Conservation (phyloP, 2,113 vertebrate genomes). For the Phylloscopus trochiloides region DNA sequence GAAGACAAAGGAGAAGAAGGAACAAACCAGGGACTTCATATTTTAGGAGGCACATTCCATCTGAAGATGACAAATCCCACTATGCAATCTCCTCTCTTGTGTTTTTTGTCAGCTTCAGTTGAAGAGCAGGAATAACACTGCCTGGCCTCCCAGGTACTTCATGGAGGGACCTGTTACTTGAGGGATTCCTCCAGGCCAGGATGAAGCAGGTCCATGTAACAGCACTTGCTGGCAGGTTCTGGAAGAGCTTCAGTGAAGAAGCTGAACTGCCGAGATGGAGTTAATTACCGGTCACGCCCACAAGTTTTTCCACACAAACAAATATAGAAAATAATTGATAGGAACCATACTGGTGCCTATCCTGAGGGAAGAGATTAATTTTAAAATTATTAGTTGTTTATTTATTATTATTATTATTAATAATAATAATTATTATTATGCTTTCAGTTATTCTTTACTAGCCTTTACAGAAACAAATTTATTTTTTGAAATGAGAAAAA, state of each 20-base stretch:
- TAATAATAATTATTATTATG: too few relatives aligned
- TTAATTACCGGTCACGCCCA: not conserved
- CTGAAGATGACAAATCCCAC: not conserved
- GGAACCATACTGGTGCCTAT: not conserved
- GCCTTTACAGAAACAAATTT: not conserved
- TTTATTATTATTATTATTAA: too few relatives aligned
- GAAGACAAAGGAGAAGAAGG: not conserved
- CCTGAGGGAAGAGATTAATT: not conserved
- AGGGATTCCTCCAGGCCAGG: not conserved
- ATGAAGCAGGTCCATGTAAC: not conserved
- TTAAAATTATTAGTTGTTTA: not conserved
- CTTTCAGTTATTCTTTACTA: not conserved
- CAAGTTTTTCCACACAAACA: not conserved
- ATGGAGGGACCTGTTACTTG: not conserved
- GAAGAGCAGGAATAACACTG: not conserved
- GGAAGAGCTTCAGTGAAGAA: not conserved
- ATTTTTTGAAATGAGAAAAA: not conserved
- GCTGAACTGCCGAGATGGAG: not conserved
- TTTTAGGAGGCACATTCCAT: not conserved
- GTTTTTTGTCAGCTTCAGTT: fast-evolving
- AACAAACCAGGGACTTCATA: not conserved
- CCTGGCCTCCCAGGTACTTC: not conserved
- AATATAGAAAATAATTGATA: not conserved
- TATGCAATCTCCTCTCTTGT: fast-evolving
- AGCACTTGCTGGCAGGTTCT: not conserved